Evolutionary conservation across 92 coral and sea anemone species (phyloP).

Genomic region (Epizoanthus ramosus): DNA sequence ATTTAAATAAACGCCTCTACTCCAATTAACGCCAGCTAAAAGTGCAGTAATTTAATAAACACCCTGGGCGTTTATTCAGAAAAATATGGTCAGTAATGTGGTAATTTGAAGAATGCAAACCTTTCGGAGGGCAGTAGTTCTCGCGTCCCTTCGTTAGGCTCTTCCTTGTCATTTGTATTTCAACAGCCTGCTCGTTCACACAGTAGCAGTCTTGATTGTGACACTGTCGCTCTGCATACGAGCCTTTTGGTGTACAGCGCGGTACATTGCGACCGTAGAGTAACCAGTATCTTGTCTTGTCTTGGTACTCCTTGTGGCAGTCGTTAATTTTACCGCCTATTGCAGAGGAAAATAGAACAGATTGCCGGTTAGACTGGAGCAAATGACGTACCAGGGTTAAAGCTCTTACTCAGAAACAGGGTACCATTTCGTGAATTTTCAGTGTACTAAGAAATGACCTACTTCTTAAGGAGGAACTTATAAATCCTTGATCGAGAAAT

Average conservation of each 20-base stretch:
- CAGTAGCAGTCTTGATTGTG: conserved; percentile 71
- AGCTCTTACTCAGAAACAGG: too few species aligned
- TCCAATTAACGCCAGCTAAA: background rate
- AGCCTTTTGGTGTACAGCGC: conserved; percentile 72
- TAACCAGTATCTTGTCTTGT: conserved; percentile 77
- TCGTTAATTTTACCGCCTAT: conserved; percentile 58
- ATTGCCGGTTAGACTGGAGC: background rate
- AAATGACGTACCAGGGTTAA: background rate
- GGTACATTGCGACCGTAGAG: conserved; percentile 74
- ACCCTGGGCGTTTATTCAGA: too few species aligned
- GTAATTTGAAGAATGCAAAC: background rate
- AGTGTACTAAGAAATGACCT: too few species aligned
- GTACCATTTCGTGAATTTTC: too few species aligned
- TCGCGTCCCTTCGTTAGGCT: conserved; percentile 55
- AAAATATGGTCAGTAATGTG: background rate
- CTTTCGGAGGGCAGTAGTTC: conserved; percentile 33
- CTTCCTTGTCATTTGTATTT: conserved; percentile 59
- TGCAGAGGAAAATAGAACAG: background rate
- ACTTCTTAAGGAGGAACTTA: too few species aligned
- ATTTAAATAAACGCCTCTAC: background rate
- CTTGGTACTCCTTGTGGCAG: conserved; percentile 70
- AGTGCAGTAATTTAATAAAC: background rate
- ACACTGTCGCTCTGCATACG: conserved; percentile 73
- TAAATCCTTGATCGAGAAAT: too few species aligned
- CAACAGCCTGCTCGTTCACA: conserved; percentile 73